These are phyloP conservation scores for Anolis carolinensis DNA, from an alignment of 2,113 vertebrate genomes.

Conservation along the genomic window DNA sequence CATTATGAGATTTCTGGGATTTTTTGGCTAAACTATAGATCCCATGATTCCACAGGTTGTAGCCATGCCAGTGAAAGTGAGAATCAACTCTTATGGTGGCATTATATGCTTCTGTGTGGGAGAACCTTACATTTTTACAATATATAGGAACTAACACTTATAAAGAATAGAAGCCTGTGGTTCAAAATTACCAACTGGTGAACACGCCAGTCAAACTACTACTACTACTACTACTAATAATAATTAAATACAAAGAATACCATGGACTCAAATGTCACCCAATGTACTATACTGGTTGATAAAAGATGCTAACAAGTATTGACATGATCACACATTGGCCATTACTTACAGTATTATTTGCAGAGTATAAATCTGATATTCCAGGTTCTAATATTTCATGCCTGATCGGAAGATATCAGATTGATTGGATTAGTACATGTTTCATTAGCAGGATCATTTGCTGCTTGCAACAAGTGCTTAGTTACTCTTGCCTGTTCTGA, in stretches of 20 bases:
- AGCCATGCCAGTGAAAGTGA: too few relatives aligned
- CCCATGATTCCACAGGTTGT: too few relatives aligned
- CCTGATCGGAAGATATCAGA: background rate
- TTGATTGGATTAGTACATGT: background rate
- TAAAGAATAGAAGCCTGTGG: background rate
- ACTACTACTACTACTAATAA: too few relatives aligned
- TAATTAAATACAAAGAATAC: background rate
- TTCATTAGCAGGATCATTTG: background rate
- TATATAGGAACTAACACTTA: background rate
- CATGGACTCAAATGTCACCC: background rate
- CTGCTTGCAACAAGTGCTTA: too few relatives aligned
- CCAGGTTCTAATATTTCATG: background rate
- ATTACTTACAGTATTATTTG: background rate
- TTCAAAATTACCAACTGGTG: slow-evolving; percentile 5
- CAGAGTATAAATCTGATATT: background rate
- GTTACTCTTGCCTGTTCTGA: background rate
- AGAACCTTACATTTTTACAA: background rate
- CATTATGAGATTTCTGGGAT: too few relatives aligned
- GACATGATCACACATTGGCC: background rate
- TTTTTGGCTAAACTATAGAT: too few relatives aligned
- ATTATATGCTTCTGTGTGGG: background rate
- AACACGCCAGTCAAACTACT: too few relatives aligned
- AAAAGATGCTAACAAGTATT: background rate
- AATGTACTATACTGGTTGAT: background rate
- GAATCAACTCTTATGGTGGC: too few relatives aligned